Base-by-base conservation (phyloP, 2,113 vertebrate genomes). In the Dasyurus viverrinus region DNA sequence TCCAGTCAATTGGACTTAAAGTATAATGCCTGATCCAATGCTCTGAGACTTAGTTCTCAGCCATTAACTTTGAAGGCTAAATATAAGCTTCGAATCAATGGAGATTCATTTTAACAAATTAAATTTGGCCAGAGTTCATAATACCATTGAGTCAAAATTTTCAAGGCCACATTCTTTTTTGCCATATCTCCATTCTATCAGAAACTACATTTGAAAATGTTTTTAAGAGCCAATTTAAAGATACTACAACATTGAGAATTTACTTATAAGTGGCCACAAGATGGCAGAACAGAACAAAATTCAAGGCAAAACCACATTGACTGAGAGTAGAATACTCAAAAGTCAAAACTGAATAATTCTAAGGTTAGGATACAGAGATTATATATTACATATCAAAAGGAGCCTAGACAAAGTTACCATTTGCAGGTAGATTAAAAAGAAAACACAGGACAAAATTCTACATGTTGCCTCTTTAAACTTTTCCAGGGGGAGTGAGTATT, bases 201-300 rank as follows among this genome's bases (percentile, higher is more conserved):
- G 92, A 92, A 93, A 90, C 30, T 53, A 26, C 0, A 42, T 90
- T 30, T 92, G 76, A 94, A 93, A 90, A 5, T 0, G 0, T 2
- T 26, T 54, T 90, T 55, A 22, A 53, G 16, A 60, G 60, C n/a
- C 14, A 0, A 8, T 22, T 36, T 84, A 50, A 7, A 55, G 93
- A 24, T 54, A 46, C 0, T 0, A 23, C 1, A 1, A 4, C 36
- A 22, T 27, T 68, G 60, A 68, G 8, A 47, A 25, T 36, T 19
- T 91, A 89, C 53, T 54, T 1, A 0, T 0, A 11, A 60, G 0
- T 93, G 93, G 76, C 95, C 97, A 95, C 93, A 27, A 97, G 96
- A 90, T 68, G 96, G 96, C 97, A 96, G 96, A 93, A 90, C 19
- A 94, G 30, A 95, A 89, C 94, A 54, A 47, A 0, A 5, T 76